Base-by-base conservation (phyloP, 1,140 invertebrate genomes). In the Drosophila sucinea region DNA sequence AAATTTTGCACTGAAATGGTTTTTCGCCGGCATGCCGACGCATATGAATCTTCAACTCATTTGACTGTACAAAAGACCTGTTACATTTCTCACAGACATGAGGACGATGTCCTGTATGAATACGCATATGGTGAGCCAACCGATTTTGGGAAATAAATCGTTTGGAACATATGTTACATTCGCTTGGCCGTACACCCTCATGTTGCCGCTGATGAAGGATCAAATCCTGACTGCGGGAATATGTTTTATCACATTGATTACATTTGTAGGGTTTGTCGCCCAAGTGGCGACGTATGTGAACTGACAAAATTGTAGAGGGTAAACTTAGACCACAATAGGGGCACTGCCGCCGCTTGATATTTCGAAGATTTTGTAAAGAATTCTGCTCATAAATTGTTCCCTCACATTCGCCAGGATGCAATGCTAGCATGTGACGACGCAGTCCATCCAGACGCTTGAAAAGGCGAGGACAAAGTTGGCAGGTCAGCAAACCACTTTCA, bases 91-190 rank as follows among this genome's bases (percentile, higher is more conserved):
- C 91, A 66, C 94, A 94, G 70, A 93, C 81, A 82, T 94, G 94
- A 0, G 94, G 94, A 33, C 93, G 91, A 32, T 92, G 91, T 2
- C 94, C 94, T 0, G 94, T 94, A 73, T 95, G 94, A 1, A 94
- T 92, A 0, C 94, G 93, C 93, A 94, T 94, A 75, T 95, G 95
- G 1, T 94, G 92, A 0, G 94, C 93, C 75, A 95, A 87, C 76
- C 94, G 94, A 74, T 94, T 94, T 5, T 83, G 73, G 0, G 90
- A 86, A 7, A 81, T 84, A 47, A 94, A 94, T 1, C 93, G 92
- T 55, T 92, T 91, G 0, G 92, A 93, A 60, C 94, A 94, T 7
- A 93, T 92, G 0, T 92, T 93, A 66, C 94, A 95, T 6, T 94
- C 73, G 66, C 92, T 94, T 3, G 94, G 94, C 27, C 94, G 93